phyloP scores from a whole-genome alignment of 2,888 invertebrate genomes.

The Caenorhabditis sp. region DNA sequence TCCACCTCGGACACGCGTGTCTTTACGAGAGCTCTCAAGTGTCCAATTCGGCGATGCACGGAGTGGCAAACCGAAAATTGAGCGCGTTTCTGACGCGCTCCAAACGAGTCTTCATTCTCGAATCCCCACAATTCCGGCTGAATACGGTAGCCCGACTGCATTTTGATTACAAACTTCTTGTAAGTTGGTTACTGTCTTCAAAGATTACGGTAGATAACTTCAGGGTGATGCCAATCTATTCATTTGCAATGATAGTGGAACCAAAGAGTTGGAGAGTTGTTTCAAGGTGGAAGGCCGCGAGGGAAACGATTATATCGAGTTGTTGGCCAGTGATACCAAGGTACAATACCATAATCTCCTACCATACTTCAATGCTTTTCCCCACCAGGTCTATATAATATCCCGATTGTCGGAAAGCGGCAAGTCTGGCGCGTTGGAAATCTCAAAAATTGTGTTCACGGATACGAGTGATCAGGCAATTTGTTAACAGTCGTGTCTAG shows the following conservation, averaged over 20 bases:
- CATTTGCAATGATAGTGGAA: constrained; percentile 77
- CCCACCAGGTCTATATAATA: constrained; percentile 65
- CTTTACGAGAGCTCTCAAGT: constrained; percentile 72
- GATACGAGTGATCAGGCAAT: constrained; percentile 56
- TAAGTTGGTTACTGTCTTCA: not conserved
- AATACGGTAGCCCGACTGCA: constrained; percentile 76
- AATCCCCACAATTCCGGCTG: constrained; percentile 74
- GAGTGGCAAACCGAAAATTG: constrained; percentile 52
- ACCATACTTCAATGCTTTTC: too few species aligned
- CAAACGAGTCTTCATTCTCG: constrained; percentile 73
- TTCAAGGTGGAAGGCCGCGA: constrained; percentile 71
- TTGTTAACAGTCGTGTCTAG: constrained; percentile 29
- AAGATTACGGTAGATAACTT: not conserved
- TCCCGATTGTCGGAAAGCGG: constrained; percentile 50
- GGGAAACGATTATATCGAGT: constrained; percentile 71
- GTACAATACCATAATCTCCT: too few species aligned
- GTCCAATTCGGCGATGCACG: constrained; percentile 59
- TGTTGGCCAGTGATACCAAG: constrained; percentile 77
- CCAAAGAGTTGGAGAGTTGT: constrained; percentile 76
- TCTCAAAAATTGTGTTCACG: constrained; percentile 50
- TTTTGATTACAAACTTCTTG: constrained; percentile 72
- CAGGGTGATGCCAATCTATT: constrained; percentile 74
- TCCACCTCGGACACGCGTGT: constrained; percentile 73
- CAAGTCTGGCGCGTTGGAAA: constrained; percentile 40
- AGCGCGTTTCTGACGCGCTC: constrained; percentile 54